These are phyloP conservation scores for Stichodactyla mertensii DNA, from an alignment of 64 coral and sea anemone genomes.

Conservation along the genomic window DNA sequence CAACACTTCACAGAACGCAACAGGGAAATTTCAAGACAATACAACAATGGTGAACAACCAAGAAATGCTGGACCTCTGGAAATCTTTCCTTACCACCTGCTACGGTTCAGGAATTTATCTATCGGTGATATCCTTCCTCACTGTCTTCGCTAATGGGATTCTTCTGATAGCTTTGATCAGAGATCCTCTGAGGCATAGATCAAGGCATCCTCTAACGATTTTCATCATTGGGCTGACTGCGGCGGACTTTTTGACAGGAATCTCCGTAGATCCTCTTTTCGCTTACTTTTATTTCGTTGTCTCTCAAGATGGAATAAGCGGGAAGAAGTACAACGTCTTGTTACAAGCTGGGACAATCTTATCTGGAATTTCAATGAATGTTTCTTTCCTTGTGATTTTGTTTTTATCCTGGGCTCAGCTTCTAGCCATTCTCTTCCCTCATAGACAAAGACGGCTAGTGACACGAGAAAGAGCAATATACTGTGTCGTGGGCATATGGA, in stretches of 20 bases:
- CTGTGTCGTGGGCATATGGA: constrained; percentile 39
- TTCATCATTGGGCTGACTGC: constrained; percentile 6
- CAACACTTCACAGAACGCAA: background rate
- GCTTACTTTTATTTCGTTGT: constrained; percentile 53
- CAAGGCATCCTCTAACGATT: constrained; percentile 1
- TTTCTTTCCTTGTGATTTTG: constrained; percentile 68
- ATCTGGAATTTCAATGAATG: constrained; percentile 69
- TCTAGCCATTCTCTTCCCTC: constrained; percentile 57
- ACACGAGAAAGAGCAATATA: constrained; percentile 13
- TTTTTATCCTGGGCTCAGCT: constrained; percentile 65
- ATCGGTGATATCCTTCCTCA: background rate
- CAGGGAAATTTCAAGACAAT: background rate
- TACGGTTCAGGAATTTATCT: constrained; percentile 18
- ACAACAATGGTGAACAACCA: background rate
- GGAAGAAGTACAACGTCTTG: constrained; percentile 15
- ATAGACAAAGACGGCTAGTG: constrained; percentile 40
- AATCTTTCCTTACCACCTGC: background rate
- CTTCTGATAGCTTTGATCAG: constrained; percentile 5
- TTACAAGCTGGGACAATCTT: constrained; percentile 40
- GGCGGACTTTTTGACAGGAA: constrained; percentile 20
- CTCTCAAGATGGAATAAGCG: constrained; percentile 6
- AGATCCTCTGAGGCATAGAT: background rate
- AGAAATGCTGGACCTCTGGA: constrained; percentile 2
- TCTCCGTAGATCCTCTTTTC: constrained; percentile 7
- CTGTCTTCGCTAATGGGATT: constrained; percentile 8